Evolutionary conservation across 2,113 vertebrate species (phyloP).

Genomic region (Numenius arquata): DNA sequence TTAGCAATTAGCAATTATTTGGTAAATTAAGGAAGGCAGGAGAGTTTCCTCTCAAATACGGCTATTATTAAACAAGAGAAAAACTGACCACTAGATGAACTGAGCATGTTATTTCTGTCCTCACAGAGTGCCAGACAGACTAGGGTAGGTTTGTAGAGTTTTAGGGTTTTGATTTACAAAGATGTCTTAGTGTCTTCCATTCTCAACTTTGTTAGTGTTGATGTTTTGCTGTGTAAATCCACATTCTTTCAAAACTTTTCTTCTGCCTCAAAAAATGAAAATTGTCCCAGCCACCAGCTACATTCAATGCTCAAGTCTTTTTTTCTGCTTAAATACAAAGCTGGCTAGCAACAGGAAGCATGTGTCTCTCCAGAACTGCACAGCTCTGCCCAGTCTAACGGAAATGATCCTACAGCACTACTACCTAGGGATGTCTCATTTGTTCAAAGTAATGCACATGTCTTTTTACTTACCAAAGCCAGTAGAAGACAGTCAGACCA

Average conservation of each 20-base stretch:
- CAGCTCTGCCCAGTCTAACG: background rate
- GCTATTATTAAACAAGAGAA: background rate
- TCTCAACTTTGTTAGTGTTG: background rate
- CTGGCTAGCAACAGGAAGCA: background rate
- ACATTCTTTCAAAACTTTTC: background rate
- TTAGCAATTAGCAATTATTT: background rate
- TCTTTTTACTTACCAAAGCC: background rate
- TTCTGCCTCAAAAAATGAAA: background rate
- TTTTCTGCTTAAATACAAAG: background rate
- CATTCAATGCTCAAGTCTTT: background rate
- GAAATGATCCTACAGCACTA: background rate
- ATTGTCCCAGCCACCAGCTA: background rate
- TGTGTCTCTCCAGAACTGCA: background rate
- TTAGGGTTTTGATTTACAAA: background rate
- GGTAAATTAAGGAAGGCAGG: background rate
- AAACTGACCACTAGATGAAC: background rate
- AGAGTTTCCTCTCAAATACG: background rate
- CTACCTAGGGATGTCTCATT: background rate
- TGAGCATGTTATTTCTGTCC: background rate
- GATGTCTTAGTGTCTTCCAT: background rate
- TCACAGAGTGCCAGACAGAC: background rate
- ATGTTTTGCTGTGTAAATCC: background rate
- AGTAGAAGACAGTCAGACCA: background rate
- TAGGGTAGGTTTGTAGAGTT: background rate
- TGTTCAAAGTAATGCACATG: background rate